Percentiles rank a stretch among this genome's conserved stretches.
These are phyloP conservation scores for Danionella dracula DNA, from an alignment of 2,797 vertebrate species.

Conservation along the genomic window DNA sequence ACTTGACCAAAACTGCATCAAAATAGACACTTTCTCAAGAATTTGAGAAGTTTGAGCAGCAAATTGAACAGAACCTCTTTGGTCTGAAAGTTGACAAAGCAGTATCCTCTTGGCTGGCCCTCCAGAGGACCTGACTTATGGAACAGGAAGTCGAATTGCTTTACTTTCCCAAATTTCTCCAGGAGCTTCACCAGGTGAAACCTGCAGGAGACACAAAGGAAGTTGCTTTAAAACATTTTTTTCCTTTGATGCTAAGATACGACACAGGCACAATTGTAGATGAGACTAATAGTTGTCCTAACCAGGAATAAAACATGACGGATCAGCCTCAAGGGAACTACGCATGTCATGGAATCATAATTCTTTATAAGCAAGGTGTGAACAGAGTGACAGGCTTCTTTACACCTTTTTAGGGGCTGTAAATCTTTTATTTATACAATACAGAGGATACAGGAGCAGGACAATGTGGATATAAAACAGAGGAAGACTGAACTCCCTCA, in stretches of 20 bases:
- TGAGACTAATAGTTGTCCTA: neutral
- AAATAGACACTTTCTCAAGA: neutral
- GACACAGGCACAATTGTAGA: too few relatives aligned
- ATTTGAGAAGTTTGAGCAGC: neutral
- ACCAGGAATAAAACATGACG: neutral
- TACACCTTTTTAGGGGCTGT: slow-evolving; percentile 74
- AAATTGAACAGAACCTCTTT: slow-evolving; percentile 77
- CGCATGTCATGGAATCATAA: neutral
- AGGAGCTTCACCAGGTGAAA: slow-evolving; percentile 94
- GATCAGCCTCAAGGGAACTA: slow-evolving; percentile 7
- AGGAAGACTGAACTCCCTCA: slow-evolving; percentile 68
- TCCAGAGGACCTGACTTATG: slow-evolving; percentile 96
- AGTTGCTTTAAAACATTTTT: too few relatives aligned
- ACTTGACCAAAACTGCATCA: neutral
- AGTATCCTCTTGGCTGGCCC: slow-evolving; percentile 96
- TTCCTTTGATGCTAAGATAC: too few relatives aligned
- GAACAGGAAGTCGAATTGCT: slow-evolving; percentile 98
- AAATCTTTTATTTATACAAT: slow-evolving; percentile 80
- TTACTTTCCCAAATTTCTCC: slow-evolving; percentile 94
- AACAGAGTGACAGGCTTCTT: slow-evolving; percentile 68
- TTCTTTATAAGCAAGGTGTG: slow-evolving; percentile 46
- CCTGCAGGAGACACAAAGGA: slow-evolving; percentile 59
- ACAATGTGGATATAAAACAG: slow-evolving; percentile 78
- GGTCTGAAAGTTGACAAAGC: slow-evolving; percentile 97
- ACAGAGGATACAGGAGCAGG: slow-evolving; percentile 73